phyloP scores from a whole-genome alignment of 2,797 vertebrate species.

The Clarias fuscus region DNA sequence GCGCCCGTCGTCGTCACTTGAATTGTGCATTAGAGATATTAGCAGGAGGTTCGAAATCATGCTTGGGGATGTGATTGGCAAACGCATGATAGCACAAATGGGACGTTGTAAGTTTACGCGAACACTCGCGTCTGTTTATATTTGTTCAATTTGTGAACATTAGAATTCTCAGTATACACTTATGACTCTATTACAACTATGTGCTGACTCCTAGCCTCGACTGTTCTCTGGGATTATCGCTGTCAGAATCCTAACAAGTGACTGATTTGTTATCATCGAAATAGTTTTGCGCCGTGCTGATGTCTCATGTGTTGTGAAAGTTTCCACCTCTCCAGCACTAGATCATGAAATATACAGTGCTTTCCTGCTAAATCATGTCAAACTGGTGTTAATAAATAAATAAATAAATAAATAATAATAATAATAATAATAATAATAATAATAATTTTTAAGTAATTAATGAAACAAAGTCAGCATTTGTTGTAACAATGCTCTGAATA shows the following conservation, averaged over 20 bases:
- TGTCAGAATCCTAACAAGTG: neutral
- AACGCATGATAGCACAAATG: neutral
- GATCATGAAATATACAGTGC: neutral
- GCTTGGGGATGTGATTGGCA: neutral
- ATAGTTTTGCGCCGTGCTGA: neutral
- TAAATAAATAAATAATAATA: too few relatives aligned
- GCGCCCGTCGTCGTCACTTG: constrained; percentile 1
- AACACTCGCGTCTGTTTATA: neutral
- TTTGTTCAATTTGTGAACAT: neutral
- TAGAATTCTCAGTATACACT: neutral
- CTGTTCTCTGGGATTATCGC: neutral
- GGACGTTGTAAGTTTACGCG: neutral
- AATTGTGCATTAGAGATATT: constrained; percentile 14
- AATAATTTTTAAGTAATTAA: too few relatives aligned
- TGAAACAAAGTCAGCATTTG: too few relatives aligned
- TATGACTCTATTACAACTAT: neutral
- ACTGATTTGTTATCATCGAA: neutral
- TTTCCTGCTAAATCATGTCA: neutral
- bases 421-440: too few relatives aligned
- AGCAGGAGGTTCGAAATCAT: constrained; percentile 27
- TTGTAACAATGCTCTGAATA: too few relatives aligned
- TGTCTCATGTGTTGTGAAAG: neutral
- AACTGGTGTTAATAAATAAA: neutral
- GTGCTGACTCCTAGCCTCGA: neutral
- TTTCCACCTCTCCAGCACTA: neutral